Evolutionary conservation across 2,888 invertebrate genomes (phyloP).

Genomic region (Exephanes ischioxanthus): DNA sequence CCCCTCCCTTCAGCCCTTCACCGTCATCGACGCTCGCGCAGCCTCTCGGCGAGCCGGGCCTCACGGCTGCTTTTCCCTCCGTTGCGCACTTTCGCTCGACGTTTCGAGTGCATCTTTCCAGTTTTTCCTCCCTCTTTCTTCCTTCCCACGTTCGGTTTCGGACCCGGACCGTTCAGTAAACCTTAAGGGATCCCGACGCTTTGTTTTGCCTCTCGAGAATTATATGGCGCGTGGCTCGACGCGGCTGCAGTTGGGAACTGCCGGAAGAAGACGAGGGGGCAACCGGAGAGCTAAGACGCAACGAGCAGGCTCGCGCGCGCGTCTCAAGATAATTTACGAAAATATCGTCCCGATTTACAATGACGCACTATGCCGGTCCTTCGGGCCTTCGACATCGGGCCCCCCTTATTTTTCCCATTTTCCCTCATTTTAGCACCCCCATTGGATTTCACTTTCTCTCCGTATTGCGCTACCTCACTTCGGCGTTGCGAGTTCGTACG

Average conservation of each 20-base stretch:
- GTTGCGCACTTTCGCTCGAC: conserved; percentile 48
- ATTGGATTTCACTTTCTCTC: neutral
- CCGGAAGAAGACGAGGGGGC: neutral
- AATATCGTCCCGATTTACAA: conserved; percentile 63
- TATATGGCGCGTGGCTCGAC: conserved; percentile 80
- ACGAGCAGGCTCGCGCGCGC: conserved; percentile 23
- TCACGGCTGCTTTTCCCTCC: conserved; percentile 23
- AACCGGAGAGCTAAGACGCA: conserved; percentile 42
- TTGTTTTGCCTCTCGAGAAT: conserved; percentile 72
- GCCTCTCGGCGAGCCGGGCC: conserved; percentile 35
- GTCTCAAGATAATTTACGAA: conserved; percentile 64
- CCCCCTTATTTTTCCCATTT: conserved; percentile 1
- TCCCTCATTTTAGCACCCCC: no score
- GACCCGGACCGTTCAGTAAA: conserved; percentile 26
- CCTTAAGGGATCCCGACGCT: conserved; percentile 51
- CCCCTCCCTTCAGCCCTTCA: conserved; percentile 25
- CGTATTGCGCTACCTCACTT: conserved; percentile 4
- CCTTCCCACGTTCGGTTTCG: conserved; percentile 3
- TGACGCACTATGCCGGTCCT: conserved; percentile 52
- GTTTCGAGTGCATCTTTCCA: conserved; percentile 39
- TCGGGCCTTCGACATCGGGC: conserved; percentile 38
- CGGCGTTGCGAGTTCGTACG: neutral
- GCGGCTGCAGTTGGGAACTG: conserved; percentile 34
- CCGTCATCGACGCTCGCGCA: conserved; percentile 33
- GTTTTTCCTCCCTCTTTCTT: conserved; percentile 38